Percentiles rank a stretch among this genome's conserved stretches.
phyloP scores from a whole-genome alignment of 2,113 vertebrate species.

The Peromyscus maniculatus region DNA sequence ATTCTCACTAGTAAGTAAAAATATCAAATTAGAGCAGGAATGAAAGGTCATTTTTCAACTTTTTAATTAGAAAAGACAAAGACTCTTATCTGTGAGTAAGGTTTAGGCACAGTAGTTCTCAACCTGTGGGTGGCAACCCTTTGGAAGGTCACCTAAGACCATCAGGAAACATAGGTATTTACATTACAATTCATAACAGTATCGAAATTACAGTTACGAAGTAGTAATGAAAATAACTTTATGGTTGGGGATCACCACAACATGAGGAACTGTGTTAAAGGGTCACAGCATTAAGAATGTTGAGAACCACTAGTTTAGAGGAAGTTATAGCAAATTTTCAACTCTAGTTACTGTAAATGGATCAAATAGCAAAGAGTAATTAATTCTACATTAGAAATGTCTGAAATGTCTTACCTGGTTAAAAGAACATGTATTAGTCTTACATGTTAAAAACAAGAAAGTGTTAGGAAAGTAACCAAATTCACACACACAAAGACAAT shows the following conservation, averaged over 20 bases:
- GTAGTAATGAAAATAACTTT: background rate
- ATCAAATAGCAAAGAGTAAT: slow-evolving; percentile 21
- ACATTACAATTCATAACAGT: background rate
- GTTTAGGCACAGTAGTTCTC: background rate
- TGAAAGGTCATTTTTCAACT: background rate
- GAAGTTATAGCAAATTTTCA: background rate
- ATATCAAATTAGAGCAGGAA: background rate
- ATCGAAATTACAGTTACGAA: background rate
- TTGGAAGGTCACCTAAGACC: background rate
- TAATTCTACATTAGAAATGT: background rate
- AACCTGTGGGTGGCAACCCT: background rate
- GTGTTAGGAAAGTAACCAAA: slow-evolving; percentile 19
- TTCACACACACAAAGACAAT: background rate
- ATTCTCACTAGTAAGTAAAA: background rate
- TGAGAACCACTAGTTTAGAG: background rate
- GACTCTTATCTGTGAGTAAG: background rate
- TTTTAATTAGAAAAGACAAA: slow-evolving; percentile 12
- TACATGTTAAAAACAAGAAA: background rate
- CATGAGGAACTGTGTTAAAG: background rate
- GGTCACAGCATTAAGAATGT: background rate
- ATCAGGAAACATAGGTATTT: background rate
- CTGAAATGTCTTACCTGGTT: background rate
- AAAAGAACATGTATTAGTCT: background rate
- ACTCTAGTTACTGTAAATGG: background rate
- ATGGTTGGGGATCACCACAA: background rate